Evolutionary conservation across 2,113 vertebrate genomes (phyloP).

Genomic region (Macrotus californicus): DNA sequence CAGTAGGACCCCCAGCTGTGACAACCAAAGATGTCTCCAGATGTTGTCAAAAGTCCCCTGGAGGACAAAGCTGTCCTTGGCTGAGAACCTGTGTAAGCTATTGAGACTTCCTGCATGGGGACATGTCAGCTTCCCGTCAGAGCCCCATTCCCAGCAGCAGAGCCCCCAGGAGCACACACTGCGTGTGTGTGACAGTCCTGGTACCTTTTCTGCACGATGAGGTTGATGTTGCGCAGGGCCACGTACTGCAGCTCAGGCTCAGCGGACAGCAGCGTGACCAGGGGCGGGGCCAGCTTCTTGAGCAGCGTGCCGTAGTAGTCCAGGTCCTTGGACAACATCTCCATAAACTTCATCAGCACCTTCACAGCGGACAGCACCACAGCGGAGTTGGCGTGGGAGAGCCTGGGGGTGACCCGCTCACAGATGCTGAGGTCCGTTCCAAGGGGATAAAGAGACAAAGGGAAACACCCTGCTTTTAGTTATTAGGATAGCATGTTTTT

Average conservation of each 20-base stretch:
- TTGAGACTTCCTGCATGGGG: not conserved
- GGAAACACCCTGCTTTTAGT: constrained; percentile 7
- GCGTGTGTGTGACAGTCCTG: accelerated
- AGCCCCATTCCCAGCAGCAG: not conserved
- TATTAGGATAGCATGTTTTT: not conserved
- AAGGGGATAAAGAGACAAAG: not conserved
- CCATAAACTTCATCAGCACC: constrained; percentile 99
- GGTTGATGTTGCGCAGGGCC: constrained; percentile 98
- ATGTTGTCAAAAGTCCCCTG: not conserved
- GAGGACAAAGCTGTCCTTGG: not conserved
- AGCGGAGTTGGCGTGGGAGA: constrained; percentile 97
- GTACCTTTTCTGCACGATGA: constrained; percentile 98
- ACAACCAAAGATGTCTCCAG: constrained; percentile 1
- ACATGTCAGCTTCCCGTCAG: not conserved
- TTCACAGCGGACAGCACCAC: constrained; percentile 97
- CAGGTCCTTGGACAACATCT: constrained; percentile 97
- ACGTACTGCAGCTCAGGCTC: constrained; percentile 98
- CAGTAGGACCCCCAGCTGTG: not conserved
- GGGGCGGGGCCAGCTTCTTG: constrained; percentile 96
- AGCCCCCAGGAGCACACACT: too few relatives aligned
- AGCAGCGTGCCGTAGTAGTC: constrained; percentile 96
- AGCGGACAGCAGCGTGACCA: constrained; percentile 95
- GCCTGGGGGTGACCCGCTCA: constrained; percentile 94
- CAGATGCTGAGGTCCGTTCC: constrained; percentile 86
- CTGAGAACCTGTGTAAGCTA: not conserved